These are phyloP conservation scores for Phyllotis vaccarum DNA, from an alignment of 2,797 vertebrate genomes.

Conservation along the genomic window DNA sequence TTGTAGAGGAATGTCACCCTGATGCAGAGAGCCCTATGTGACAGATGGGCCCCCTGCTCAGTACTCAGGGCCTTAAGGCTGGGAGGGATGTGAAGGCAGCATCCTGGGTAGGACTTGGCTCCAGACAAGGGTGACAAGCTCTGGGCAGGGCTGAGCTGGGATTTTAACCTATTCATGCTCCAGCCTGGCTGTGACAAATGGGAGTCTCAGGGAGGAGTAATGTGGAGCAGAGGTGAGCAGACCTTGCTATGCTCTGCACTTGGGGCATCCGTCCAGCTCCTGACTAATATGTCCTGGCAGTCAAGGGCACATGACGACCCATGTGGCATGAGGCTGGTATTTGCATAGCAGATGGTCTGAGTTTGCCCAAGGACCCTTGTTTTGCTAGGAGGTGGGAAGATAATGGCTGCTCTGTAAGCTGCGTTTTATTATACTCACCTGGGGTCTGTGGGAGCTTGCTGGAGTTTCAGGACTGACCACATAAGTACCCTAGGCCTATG, in stretches of 20 bases:
- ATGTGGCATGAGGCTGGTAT: rapidly evolving
- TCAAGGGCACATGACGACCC: neutral
- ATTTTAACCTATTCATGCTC: neutral
- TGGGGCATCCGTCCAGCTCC: neutral
- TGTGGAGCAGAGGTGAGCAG: neutral
- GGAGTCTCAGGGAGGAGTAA: neutral
- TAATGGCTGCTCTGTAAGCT: neutral
- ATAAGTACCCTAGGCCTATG: no score
- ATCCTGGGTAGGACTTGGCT: neutral
- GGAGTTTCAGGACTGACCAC: neutral
- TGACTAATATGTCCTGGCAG: neutral
- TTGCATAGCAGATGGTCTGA: neutral
- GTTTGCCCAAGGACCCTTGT: neutral
- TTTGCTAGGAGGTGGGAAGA: neutral
- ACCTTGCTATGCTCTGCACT: neutral
- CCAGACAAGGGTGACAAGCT: neutral
- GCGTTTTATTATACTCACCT: neutral
- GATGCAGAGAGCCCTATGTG: neutral
- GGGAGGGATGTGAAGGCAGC: neutral
- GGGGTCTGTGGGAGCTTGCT: neutral
- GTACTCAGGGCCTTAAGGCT: neutral
- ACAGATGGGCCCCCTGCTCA: neutral
- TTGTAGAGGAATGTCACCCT: neutral
- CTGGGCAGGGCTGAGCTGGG: neutral
- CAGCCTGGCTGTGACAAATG: neutral